phyloP scores from a whole-genome alignment of 2,113 vertebrate species.

The Mohoua ochrocephala region DNA sequence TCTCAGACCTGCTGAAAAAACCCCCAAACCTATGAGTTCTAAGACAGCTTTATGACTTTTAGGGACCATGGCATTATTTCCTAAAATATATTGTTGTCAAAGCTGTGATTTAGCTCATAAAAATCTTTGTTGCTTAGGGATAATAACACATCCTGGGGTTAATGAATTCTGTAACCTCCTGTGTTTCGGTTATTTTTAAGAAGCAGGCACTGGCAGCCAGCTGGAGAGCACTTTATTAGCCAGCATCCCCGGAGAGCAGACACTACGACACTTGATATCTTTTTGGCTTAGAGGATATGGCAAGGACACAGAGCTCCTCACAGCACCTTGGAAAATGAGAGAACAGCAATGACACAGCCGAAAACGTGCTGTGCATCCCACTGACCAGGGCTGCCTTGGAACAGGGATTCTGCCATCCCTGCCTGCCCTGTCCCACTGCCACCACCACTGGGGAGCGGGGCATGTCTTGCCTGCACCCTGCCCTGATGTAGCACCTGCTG shows the following conservation, averaged over 20 bases:
- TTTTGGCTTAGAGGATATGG: background rate
- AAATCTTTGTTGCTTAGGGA: background rate
- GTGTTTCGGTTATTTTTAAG: background rate
- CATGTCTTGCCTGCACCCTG: background rate
- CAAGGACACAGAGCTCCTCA: conserved; percentile 1
- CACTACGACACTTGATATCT: background rate
- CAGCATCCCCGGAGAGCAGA: background rate
- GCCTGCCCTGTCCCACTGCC: background rate
- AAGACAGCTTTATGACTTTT: background rate
- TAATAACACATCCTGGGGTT: background rate
- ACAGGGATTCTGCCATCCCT: background rate
- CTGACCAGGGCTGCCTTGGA: background rate
- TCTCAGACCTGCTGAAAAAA: background rate
- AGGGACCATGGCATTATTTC: background rate
- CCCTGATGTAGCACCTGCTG: background rate
- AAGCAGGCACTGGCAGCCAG: background rate
- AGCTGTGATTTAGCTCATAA: background rate
- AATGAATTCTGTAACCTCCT: background rate
- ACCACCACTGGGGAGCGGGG: fast-evolving
- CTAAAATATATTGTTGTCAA: background rate
- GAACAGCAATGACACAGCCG: background rate
- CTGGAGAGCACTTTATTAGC: background rate
- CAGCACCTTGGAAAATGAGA: background rate
- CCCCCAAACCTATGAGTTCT: background rate
- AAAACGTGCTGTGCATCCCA: background rate